Conservation (phyloP, 2,888 invertebrate genomes). For the Netelia virgata region DNA sequence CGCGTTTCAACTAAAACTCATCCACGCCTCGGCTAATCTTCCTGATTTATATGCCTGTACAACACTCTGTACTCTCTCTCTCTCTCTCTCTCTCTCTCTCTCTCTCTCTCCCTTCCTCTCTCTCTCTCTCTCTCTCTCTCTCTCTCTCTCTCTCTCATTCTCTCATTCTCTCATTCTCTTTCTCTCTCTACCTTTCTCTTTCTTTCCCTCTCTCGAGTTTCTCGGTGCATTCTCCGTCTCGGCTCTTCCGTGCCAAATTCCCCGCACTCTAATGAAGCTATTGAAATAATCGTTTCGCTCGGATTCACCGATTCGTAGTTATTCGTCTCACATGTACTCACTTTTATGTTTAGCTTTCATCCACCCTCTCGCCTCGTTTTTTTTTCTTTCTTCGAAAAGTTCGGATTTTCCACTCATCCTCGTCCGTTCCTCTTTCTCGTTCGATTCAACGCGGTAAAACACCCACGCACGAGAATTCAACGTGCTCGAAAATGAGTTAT, state of each 20-base stretch:
- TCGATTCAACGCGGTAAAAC: no score
- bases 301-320: slow-evolving; percentile 53
- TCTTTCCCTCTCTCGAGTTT: slow-evolving; percentile 2
- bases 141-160: neutral
- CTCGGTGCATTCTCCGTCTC: neutral
- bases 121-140: neutral
- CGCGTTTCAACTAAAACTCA: slow-evolving; percentile 34
- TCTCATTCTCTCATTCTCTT: no score
- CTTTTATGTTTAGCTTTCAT: neutral
- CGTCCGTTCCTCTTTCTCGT: no score
- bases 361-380: neutral
- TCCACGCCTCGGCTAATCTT: slow-evolving; percentile 59
- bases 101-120: neutral
- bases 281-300: slow-evolving; percentile 62
- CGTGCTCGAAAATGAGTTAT: no score
- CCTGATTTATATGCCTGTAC: slow-evolving; percentile 52
- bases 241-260: slow-evolving; percentile 27
- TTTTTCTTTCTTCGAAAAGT: no score
- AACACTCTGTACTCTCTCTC: neutral
- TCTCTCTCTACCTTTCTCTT: no score
- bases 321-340: slow-evolving; percentile 31
- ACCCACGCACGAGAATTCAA: no score
- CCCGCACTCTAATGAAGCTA: slow-evolving; percentile 62
- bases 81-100: no score
- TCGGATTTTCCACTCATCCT: no score